These are phyloP conservation scores for Peribatodes rhomboidaria DNA, from an alignment of 2,888 invertebrate species.

Conservation along the genomic window DNA sequence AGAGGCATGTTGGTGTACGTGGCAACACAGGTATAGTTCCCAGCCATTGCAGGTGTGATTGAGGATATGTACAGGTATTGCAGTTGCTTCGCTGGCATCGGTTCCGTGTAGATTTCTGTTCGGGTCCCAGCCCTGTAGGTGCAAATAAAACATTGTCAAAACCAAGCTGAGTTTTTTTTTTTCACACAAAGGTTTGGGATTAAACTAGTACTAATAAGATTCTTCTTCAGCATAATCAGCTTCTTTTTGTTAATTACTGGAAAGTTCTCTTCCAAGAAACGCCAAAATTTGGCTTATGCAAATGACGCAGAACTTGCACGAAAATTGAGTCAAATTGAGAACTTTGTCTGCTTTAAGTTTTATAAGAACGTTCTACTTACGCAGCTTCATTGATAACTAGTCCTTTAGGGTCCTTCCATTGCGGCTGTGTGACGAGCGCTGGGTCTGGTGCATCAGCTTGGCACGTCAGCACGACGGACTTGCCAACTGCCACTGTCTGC, in stretches of 20 bases:
- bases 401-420: conserved; percentile 92
- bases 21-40: conserved; percentile 93
- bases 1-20: conserved; percentile 91
- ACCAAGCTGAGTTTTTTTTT: no score
- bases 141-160: no score
- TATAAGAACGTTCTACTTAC: conserved; percentile 87
- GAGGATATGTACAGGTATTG: conserved; percentile 91
- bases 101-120: conserved; percentile 90
- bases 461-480: conserved; percentile 92
- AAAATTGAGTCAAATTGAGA: no score
- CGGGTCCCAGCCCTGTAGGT: conserved; percentile 73
- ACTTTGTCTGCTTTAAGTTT: neutral
- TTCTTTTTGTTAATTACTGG: no score
- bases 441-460: conserved; percentile 90
- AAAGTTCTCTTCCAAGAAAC: no score
- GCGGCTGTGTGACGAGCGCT: conserved; percentile 89
- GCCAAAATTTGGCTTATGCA: no score
- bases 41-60: conserved; percentile 91
- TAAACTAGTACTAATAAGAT: no score
- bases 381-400: conserved; percentile 89
- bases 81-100: conserved; percentile 87
- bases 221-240: no score
- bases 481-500: conserved; percentile 91
- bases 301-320: no score
- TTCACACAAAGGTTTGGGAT: no score